A percentile compares a stretch with the other conserved stretches of the same genome.
phyloP scores from a whole-genome alignment of 2,888 invertebrate genomes.

The Anticlea derivata region DNA sequence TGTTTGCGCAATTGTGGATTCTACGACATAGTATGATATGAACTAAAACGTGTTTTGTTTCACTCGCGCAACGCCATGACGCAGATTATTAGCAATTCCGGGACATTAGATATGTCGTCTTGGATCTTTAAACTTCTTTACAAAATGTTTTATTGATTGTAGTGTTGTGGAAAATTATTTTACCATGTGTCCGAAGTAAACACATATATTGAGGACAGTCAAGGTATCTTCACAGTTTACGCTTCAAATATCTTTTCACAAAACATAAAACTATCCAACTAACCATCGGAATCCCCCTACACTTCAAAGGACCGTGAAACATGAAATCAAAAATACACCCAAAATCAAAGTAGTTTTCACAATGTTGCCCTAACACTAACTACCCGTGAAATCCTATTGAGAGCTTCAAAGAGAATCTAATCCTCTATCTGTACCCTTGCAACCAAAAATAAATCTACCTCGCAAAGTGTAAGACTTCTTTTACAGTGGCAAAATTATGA shows the following conservation, averaged over 20 bases:
- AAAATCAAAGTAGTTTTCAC: slow-evolving; percentile 77
- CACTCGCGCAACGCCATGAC: too few species aligned
- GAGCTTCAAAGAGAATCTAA: slow-evolving; percentile 75
- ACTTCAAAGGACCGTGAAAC: slow-evolving; percentile 63
- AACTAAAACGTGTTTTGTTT: too few species aligned
- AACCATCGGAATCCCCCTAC: slow-evolving; percentile 37
- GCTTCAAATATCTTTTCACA: background rate
- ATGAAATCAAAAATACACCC: slow-evolving; percentile 80
- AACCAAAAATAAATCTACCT: slow-evolving; percentile 37
- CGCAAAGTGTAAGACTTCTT: slow-evolving; percentile 33
- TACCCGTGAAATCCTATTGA: slow-evolving; percentile 80
- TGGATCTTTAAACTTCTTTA: too few species aligned
- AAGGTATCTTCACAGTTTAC: background rate
- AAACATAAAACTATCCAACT: slow-evolving; percentile 23
- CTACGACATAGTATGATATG: too few species aligned
- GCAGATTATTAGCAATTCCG: too few species aligned
- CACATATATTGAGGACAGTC: too few species aligned
- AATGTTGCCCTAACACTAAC: slow-evolving; percentile 78
- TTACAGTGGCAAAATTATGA: slow-evolving; percentile 16
- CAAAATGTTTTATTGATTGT: too few species aligned
- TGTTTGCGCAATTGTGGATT: too few species aligned
- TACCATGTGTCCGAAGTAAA: too few species aligned
- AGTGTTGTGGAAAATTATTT: too few species aligned
- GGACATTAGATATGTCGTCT: too few species aligned
- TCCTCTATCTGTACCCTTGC: slow-evolving; percentile 39